Evolutionary conservation across 2,888 invertebrate genomes (phyloP), one percentile per base, ranked within the genome.

Genomic region (Atethmia centrago): DNA sequence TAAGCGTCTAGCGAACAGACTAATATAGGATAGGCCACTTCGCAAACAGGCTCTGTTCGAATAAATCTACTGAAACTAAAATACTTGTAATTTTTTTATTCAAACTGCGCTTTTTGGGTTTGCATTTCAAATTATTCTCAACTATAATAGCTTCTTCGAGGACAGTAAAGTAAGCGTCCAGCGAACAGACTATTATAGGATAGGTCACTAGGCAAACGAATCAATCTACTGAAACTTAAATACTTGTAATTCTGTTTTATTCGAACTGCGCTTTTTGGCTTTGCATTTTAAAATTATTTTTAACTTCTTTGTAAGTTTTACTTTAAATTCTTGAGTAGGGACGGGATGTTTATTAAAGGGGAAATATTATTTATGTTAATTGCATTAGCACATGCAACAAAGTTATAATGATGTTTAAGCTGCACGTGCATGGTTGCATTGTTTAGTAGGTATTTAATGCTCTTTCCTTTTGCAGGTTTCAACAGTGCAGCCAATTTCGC

Each of bases 11-110:
- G 79, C 71, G 79, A 71, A 77, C 82, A 78, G 66, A 71, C 79
- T 83, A 81, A 83, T 74, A 78, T 84, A 85, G n/a, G 88, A 90
- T 83, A 87, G 85, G 76, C 88, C 88, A 88, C 87, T 89, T 88
- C 80, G 79, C 84, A 87, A 90, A 88, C 88, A 87, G 83, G 79
- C 74, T 85, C 82, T 76, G 80, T 87, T 77, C 77, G 79, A 87
- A 87, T 86, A 87, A 90, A 89, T 88, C 86, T 82, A 79, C 82
- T 79, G 83, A 79, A 87, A 85, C 74, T 70, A 84, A 85, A 86
- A 83, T 83, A 85, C 72, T 74, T 85, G 78, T 28, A 21, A 61
- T 71, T 56, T 74, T 73, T 68, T 68, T 25, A 45, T n/a, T n/a
- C 72, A 2, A n/a, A 19, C 19, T 40, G 12, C 64, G 40, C 59